phyloP scores from a whole-genome alignment of 2,113 vertebrate species.

The Ceyx cyanopectus region DNA sequence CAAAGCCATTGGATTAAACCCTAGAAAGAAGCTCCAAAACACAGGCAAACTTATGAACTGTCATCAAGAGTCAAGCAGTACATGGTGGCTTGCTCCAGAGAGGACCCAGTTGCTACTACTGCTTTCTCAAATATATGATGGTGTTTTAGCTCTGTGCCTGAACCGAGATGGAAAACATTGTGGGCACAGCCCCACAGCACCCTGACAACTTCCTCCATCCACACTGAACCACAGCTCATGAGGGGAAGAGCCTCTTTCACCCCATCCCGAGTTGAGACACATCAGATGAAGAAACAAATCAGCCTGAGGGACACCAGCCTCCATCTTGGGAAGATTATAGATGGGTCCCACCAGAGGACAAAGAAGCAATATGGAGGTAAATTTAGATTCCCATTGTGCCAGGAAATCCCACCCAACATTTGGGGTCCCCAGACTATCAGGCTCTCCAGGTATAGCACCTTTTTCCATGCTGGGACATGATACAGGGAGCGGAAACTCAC shows the following conservation, averaged over 20 bases:
- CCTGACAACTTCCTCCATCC: not conserved
- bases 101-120: fast-evolving
- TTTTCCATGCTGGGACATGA: fast-evolving
- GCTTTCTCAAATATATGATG: not conserved
- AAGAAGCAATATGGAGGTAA: not conserved
- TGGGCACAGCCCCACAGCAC: not conserved
- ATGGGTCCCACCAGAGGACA: not conserved
- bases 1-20: not conserved
- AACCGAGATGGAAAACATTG: fast-evolving
- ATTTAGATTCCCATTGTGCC: not conserved
- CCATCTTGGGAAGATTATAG: not conserved
- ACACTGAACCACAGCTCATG: fast-evolving
- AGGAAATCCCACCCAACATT: not conserved
- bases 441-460: not conserved
- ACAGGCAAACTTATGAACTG: not conserved
- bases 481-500: not conserved
- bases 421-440: not conserved
- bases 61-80: not conserved
- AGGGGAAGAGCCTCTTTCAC: fast-evolving
- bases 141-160: not conserved
- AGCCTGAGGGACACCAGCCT: not conserved
- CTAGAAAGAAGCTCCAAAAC: not conserved
- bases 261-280: not conserved
- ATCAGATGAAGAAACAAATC: not conserved
- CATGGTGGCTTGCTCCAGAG: not conserved